These are phyloP conservation scores for Scaptomyza flava DNA, from an alignment of 2,888 invertebrate species.

Conservation along the genomic window DNA sequence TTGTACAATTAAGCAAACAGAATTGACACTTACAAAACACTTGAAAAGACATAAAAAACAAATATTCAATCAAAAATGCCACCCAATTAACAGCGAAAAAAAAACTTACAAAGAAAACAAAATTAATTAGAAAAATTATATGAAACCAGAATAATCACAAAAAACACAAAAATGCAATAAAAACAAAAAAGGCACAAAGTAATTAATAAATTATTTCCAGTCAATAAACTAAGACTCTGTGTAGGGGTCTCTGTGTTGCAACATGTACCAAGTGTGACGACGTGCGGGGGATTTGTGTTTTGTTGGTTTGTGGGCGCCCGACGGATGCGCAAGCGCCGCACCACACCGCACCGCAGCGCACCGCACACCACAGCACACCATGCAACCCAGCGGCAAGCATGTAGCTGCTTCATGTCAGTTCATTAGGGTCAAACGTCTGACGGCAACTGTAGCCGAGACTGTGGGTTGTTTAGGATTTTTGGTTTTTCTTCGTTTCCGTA, in stretches of 20 bases:
- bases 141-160: conserved; percentile 22
- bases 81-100: conserved; percentile 58
- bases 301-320: conserved; percentile 55
- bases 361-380: background rate
- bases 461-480: conserved; percentile 35
- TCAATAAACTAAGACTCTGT: conserved; percentile 66
- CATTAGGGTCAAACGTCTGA: conserved; percentile 70
- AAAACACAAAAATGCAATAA: conserved; percentile 45
- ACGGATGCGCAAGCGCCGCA: conserved; percentile 71
- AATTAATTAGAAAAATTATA: conserved; percentile 58
- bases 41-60: conserved; percentile 22
- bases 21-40: conserved; percentile 60
- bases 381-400: conserved; percentile 7
- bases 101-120: too few relatives aligned
- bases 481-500: conserved; percentile 32
- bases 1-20: conserved; percentile 18
- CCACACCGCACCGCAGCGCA: conserved; percentile 26
- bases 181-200: conserved; percentile 55
- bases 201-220: conserved; percentile 80
- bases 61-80: conserved; percentile 54
- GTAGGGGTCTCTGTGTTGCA: conserved; percentile 58
- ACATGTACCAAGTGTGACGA: conserved; percentile 44
- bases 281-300: conserved; percentile 17
- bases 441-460: conserved; percentile 48
- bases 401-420: conserved; percentile 65